Conservation (phyloP, 1,140 invertebrate species). For the Penaeus vannamei region DNA sequence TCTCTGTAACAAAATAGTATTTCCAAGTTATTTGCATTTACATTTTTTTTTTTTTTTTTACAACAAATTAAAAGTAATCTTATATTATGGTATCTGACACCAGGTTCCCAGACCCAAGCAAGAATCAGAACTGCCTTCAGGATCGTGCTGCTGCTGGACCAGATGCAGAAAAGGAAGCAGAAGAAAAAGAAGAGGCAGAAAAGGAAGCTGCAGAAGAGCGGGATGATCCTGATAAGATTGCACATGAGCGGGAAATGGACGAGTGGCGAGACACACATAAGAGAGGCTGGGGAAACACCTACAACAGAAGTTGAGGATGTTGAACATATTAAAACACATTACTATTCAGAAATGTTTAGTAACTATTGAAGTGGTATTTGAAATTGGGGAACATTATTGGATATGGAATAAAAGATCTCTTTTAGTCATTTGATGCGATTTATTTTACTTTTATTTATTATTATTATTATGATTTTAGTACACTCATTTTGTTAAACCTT, state of each 20-base stretch:
- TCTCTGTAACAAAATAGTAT: too few species aligned
- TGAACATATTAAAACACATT: too few species aligned
- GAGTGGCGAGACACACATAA: conserved; percentile 66
- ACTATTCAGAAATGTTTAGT: too few species aligned
- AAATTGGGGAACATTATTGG: too few species aligned
- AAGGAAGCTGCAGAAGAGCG: conserved; percentile 52
- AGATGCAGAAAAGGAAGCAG: neutral
- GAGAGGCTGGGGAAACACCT: conserved; percentile 66
- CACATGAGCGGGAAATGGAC: conserved; percentile 51
- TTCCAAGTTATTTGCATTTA: neutral
- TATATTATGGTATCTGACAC: neutral
- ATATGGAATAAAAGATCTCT: too few species aligned
- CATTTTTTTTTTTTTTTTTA: neutral
- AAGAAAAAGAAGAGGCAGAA: conserved; percentile 52
- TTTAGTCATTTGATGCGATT: too few species aligned
- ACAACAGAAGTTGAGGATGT: conserved; percentile 64
- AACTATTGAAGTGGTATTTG: too few species aligned
- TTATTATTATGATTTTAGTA: too few species aligned
- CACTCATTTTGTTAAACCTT: too few species aligned
- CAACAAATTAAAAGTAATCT: neutral
- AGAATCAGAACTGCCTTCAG: conserved; percentile 30
- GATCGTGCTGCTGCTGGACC: conserved; percentile 5
- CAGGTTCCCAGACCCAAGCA: conserved; percentile 59
- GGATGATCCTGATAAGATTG: conserved; percentile 45
- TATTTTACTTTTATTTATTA: too few species aligned